Evolutionary conservation across 2,888 invertebrate species (phyloP), one percentile per base, ranked within the genome.

Genomic region (Conchocele bisecta): DNA sequence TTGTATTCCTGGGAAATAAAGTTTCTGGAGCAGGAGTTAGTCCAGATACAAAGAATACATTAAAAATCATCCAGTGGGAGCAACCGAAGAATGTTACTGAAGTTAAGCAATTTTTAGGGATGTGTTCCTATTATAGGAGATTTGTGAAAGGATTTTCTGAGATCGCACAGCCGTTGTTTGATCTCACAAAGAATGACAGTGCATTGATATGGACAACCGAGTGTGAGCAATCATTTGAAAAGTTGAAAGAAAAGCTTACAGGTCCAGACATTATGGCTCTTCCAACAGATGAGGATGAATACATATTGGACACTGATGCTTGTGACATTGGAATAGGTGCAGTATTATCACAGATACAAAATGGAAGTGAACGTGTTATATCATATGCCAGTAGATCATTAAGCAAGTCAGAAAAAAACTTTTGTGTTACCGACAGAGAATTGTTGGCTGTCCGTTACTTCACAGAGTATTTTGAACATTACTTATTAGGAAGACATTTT

Each of bases 261-360:
- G 28, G 60, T 37, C 24, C 70, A 20, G 60, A 70, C 15, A 46
- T 70, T 3, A 58, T 75, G 60, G 50, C 70, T 4, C 56, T 51
- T 35, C 65, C 65, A 6, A 48, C 24, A n/a, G 53, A 56, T 5
- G 42, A 58, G 7, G 60, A 41, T 13, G 44, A 41, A 37, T 66
- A 37, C 37, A 70, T 69, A 9, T 29, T 74, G 20, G 75, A 71
- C 37, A 59, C 59, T 13, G 71, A 75, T 20, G 71, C 71, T 17
- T 64, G 71, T 46, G 58, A 65, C 37, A 41, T 29, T 28, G 51
- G 64, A 28, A 68, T 71, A 20, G 65, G 66, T 13, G 71, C 63
- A 15, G 71, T 75, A 11, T 59, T 75, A 13, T 54, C 50, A 26
- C 71, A 76, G 33, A 26, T 41, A 9, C 60, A 60, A 24, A 53